Conservation (phyloP, 2,888 invertebrate genomes). For the Hybos culiciformis region DNA sequence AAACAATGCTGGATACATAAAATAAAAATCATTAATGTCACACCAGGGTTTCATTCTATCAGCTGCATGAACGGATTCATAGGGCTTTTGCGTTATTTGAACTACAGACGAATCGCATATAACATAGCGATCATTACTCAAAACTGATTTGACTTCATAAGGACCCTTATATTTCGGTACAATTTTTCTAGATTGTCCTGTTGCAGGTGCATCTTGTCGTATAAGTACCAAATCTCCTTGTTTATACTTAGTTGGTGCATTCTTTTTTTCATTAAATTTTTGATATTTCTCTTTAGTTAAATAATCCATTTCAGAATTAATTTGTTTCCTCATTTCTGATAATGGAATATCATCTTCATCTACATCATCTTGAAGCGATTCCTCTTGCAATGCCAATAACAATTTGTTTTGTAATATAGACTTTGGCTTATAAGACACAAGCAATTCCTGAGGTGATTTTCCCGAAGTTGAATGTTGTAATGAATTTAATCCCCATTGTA, state of each 20-base stretch:
- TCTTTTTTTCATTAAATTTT: not conserved
- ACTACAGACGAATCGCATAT: not conserved
- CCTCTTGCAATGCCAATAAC: not conserved
- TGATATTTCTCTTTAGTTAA: not conserved
- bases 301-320: not conserved
- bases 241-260: not conserved
- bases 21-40: not conserved
- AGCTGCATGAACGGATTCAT: not conserved
- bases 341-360: slow-evolving; percentile 1
- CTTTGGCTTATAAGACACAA: not conserved
- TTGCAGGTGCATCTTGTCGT: not conserved
- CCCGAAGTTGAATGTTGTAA: not conserved
- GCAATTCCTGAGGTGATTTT: not conserved
- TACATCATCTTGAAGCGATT: not conserved
- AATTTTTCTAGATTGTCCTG: not conserved
- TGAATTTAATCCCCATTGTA: slow-evolving; percentile 3
- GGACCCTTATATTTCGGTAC: slow-evolving; percentile 1
- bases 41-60: not conserved
- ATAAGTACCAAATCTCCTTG: not conserved
- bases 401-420: slow-evolving; percentile 3
- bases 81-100: not conserved
- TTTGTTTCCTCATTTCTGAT: not conserved
- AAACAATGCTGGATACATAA: not conserved
- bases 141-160: not conserved
- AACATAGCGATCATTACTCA: not conserved